phyloP scores from a whole-genome alignment of 1,140 invertebrate species.

The Drosophila mojavensis region DNA sequence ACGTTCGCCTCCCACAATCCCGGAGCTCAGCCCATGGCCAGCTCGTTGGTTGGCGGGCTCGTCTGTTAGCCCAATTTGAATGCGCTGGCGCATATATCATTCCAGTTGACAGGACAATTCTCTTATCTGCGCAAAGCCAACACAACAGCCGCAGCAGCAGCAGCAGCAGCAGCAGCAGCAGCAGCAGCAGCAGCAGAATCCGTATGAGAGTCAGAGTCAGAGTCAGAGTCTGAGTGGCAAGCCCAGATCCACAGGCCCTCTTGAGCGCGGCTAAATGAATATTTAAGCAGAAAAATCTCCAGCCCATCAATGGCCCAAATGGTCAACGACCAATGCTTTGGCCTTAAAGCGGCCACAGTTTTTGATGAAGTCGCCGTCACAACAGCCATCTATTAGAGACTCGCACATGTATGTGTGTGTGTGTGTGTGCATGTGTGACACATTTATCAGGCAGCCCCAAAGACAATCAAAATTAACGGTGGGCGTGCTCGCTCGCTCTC shows the following conservation, averaged over 20 bases:
- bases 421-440: slow-evolving; percentile 62
- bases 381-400: slow-evolving; percentile 53
- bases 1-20: background rate
- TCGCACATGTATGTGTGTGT: background rate
- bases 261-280: slow-evolving; percentile 66
- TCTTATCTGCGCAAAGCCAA: slow-evolving; percentile 84
- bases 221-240: slow-evolving; percentile 3
- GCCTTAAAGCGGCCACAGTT: slow-evolving; percentile 52
- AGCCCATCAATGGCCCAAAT: slow-evolving; percentile 42
- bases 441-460: slow-evolving; percentile 71
- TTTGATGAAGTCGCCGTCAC: slow-evolving; percentile 72
- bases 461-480: slow-evolving; percentile 78
- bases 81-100: slow-evolving; percentile 84
- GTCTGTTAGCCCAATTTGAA: slow-evolving; percentile 84
- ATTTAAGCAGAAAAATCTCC: slow-evolving; percentile 62
- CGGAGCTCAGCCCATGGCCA: slow-evolving; percentile 52
- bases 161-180: slow-evolving; percentile 38
- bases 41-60: slow-evolving; percentile 48
- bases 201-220: background rate
- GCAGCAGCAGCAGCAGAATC: slow-evolving; percentile 18
- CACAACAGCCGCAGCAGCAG: slow-evolving; percentile 72
- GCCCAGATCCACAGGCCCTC: background rate
- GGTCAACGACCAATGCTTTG: slow-evolving; percentile 11
- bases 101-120: slow-evolving; percentile 84
- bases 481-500: slow-evolving; percentile 31